A percentile compares a stretch with the other conserved stretches of the same genome.
Conservation (phyloP, 2,888 invertebrate species). For the Stenotaenia linearis region DNA sequence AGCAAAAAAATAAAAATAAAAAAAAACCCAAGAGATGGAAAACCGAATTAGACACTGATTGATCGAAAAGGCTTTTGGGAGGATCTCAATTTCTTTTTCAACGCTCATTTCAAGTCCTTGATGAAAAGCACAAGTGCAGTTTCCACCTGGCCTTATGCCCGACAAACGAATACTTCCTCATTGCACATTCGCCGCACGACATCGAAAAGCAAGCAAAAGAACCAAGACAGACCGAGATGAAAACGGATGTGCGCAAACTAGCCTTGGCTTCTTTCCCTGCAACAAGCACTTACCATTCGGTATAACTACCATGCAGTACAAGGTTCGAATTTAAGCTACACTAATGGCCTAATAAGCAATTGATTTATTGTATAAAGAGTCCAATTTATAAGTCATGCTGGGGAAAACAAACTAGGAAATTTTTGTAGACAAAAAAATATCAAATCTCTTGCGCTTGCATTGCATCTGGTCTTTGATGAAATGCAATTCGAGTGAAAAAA, state of each 20-base stretch:
- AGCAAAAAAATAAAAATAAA: neutral
- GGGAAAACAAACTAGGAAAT: neutral
- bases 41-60: slow-evolving; percentile 14
- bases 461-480: neutral
- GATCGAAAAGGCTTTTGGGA: slow-evolving; percentile 15
- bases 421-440: neutral
- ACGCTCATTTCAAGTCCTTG: slow-evolving; percentile 15
- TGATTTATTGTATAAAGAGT: neutral
- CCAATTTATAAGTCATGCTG: neutral
- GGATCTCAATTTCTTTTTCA: slow-evolving; percentile 15
- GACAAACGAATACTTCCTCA: slow-evolving; percentile 19
- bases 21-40: neutral
- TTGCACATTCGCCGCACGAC: slow-evolving; percentile 6
- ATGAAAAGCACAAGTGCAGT: slow-evolving; percentile 19
- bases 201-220: slow-evolving; percentile 17
- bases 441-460: neutral
- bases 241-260: neutral
- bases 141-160: slow-evolving; percentile 15
- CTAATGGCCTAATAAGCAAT: neutral
- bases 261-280: neutral
- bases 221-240: slow-evolving; percentile 20
- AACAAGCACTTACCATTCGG: neutral
- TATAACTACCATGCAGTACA: neutral
- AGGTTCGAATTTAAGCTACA: neutral
- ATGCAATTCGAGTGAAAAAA: neutral